phyloP scores from a whole-genome alignment of 1,140 invertebrate genomes.

The Sycophila sp. region DNA sequence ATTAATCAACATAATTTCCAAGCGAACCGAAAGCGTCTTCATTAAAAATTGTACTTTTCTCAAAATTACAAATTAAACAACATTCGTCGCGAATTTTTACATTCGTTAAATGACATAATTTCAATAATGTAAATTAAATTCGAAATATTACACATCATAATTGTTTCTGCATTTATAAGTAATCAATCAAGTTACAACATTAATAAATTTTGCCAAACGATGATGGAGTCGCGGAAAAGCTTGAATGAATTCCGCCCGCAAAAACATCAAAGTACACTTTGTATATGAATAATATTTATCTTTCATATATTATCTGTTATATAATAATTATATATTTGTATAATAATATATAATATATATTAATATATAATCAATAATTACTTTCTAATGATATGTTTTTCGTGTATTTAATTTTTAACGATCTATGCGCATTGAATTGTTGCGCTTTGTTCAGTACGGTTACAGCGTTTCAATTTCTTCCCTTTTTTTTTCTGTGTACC shows the following conservation, averaged over 20 bases:
- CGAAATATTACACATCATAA: no score
- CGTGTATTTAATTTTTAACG: constrained; percentile 4
- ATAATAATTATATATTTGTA: constrained; percentile 4
- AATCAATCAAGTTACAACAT: no score
- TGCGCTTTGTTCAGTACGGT: constrained; percentile 18
- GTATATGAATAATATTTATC: constrained; percentile 1
- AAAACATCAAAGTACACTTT: background rate
- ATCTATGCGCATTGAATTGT: background rate
- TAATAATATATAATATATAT: constrained; percentile 15
- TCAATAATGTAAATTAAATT: no score
- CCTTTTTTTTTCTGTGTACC: background rate
- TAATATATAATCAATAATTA: constrained; percentile 26
- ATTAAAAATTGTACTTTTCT: no score
- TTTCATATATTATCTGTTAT: constrained; percentile 16
- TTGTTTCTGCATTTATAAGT: no score
- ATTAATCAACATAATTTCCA: no score
- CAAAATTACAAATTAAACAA: no score
- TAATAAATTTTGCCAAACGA: no score
- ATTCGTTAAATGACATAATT: no score
- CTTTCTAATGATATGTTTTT: constrained; percentile 29
- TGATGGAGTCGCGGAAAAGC: background rate
- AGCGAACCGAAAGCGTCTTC: no score
- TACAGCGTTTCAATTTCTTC: background rate
- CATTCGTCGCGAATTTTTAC: no score
- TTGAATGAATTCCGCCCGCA: background rate